Evolutionary conservation across 2,113 vertebrate species (phyloP).

Genomic region (Mellivora capensis): DNA sequence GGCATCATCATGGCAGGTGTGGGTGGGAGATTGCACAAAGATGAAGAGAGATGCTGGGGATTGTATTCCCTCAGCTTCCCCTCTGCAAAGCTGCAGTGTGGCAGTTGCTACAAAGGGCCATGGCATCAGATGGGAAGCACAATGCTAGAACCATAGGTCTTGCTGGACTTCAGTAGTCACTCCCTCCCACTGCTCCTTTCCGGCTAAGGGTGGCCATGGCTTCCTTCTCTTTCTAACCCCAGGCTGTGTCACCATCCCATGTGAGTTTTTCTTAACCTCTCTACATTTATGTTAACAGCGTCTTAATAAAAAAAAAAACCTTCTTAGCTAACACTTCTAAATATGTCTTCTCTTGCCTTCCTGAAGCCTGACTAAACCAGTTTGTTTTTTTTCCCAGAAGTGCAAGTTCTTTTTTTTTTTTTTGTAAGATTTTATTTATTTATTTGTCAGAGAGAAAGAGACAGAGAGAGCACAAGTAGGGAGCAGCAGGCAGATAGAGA

Average conservation of each 20-base stretch:
- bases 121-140: too few relatives aligned
- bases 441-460: too few relatives aligned
- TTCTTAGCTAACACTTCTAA: neutral
- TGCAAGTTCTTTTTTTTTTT: too few relatives aligned
- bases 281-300: neutral
- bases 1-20: neutral
- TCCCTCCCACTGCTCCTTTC: neutral
- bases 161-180: neutral
- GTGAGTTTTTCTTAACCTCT: neutral
- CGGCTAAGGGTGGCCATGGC: neutral
- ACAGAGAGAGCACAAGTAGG: too few relatives aligned
- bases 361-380: neutral
- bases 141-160: neutral
- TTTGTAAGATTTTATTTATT: too few relatives aligned
- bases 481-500: too few relatives aligned
- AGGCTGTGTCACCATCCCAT: neutral
- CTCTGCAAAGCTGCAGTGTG: neutral
- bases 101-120: neutral
- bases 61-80: neutral
- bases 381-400: neutral
- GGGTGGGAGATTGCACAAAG: neutral
- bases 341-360: neutral
- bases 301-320: neutral
- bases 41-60: neutral
- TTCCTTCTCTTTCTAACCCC: neutral